These are phyloP conservation scores for Geopemphigus sp. DNA, from an alignment of 1,140 invertebrate species.

Conservation along the genomic window DNA sequence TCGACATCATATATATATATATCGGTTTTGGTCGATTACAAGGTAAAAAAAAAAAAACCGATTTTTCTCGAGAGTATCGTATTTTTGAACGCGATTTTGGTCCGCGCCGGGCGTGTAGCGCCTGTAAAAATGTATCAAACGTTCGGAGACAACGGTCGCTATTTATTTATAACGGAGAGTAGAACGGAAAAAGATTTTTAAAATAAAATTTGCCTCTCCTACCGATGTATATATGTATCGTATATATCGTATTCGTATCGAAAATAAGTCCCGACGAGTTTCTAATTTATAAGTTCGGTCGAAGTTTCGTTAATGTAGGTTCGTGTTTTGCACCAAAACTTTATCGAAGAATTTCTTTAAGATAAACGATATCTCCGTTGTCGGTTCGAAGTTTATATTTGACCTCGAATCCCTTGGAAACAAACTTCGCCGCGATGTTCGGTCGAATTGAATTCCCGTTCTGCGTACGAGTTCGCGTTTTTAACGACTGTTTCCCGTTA, in stretches of 20 bases:
- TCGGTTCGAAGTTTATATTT: neutral
- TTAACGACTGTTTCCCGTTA: neutral
- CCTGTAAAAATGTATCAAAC: too few relatives aligned
- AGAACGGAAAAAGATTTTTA: too few relatives aligned
- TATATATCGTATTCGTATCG: neutral
- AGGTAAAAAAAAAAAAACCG: too few relatives aligned
- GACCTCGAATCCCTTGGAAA: neutral
- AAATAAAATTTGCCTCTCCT: too few relatives aligned
- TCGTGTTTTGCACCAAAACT: neutral
- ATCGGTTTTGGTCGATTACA: too few relatives aligned
- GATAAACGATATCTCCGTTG: neutral
- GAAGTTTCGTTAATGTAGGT: slow-evolving; percentile 17
- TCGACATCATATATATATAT: too few relatives aligned
- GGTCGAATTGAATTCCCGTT: neutral
- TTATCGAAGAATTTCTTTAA: slow-evolving; percentile 20
- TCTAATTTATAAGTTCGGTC: neutral
- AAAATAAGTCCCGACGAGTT: neutral
- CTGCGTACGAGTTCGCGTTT: neutral
- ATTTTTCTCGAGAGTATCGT: too few relatives aligned
- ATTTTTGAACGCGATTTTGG: too few relatives aligned
- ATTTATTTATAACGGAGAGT: too few relatives aligned
- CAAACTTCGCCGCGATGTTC: neutral
- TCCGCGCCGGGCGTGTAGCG: too few relatives aligned
- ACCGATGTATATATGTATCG: too few relatives aligned
- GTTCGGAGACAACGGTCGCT: too few relatives aligned